phyloP scores from a whole-genome alignment of 2,888 invertebrate genomes.

The Schrankia costaestrigalis region DNA sequence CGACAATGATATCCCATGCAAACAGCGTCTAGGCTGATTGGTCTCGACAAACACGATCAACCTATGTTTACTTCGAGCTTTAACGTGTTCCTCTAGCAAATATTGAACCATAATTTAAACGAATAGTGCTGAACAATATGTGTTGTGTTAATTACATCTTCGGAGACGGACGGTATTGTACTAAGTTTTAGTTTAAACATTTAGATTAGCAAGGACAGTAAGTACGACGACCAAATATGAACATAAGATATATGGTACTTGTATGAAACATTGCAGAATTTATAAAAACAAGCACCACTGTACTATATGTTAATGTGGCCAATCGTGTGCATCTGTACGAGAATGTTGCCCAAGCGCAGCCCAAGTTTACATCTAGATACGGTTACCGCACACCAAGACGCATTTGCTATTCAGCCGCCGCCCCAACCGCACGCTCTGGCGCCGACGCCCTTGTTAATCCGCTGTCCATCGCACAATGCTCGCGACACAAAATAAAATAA shows the following conservation, averaged over 20 bases:
- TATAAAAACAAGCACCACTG: slow-evolving; percentile 39
- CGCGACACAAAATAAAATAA: slow-evolving; percentile 55
- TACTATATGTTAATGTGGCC: slow-evolving; percentile 52
- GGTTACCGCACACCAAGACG: slow-evolving; percentile 50
- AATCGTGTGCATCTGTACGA: slow-evolving; percentile 53
- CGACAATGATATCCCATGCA: slow-evolving; percentile 48
- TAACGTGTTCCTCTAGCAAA: slow-evolving; percentile 56
- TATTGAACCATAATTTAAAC: slow-evolving; percentile 76
- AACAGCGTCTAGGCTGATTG: slow-evolving; percentile 55
- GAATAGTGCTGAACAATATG: slow-evolving; percentile 62
- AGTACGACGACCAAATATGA: too few relatives aligned
- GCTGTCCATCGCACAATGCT: slow-evolving; percentile 63
- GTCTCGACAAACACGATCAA: slow-evolving; percentile 58
- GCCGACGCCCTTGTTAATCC: slow-evolving; percentile 74
- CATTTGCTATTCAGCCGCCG: slow-evolving; percentile 65
- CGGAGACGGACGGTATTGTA: slow-evolving; percentile 36
- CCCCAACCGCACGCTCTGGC: slow-evolving; percentile 52
- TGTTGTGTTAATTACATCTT: slow-evolving; percentile 52
- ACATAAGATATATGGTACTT: too few relatives aligned
- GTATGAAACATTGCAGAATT: slow-evolving; percentile 34
- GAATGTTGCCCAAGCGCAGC: slow-evolving; percentile 41
- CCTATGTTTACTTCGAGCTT: slow-evolving; percentile 61
- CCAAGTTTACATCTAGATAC: slow-evolving; percentile 51
- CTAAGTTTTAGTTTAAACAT: slow-evolving; percentile 30
- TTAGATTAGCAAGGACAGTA: not conserved